Percentiles rank a stretch among this genome's conserved stretches.
These are phyloP conservation scores for Anagrus nilaparvatae DNA, from an alignment of 1,140 invertebrate genomes.

Conservation along the genomic window DNA sequence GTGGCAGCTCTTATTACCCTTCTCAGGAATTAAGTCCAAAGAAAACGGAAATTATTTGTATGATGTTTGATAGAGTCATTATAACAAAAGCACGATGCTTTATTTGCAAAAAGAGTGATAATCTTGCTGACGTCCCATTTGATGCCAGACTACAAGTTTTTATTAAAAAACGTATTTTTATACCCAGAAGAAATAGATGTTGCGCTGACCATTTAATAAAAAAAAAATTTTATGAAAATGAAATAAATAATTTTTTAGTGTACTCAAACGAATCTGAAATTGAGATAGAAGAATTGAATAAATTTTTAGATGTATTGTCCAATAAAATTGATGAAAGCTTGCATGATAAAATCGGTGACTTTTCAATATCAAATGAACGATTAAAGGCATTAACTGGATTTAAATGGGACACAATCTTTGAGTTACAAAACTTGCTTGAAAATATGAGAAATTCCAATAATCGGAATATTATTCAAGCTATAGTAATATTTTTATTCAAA, in stretches of 20 bases:
- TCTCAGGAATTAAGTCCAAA: too few species aligned
- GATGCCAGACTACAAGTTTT: conserved; percentile 10
- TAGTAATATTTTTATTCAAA: conserved; percentile 13
- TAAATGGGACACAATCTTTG: too few species aligned
- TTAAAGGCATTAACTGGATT: conserved; percentile 7
- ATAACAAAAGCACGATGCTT: too few species aligned
- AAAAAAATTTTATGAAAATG: conserved; percentile 8
- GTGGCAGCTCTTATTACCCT: too few species aligned
- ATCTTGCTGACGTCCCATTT: conserved; percentile 2
- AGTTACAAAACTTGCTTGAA: conserved; percentile 8
- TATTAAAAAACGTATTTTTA: conserved; percentile 12
- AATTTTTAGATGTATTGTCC: not conserved
- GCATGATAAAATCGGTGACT: conserved; percentile 1
- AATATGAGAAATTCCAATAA: conserved; percentile 3
- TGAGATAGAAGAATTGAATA: conserved; percentile 1
- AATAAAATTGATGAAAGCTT: not conserved
- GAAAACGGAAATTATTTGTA: too few species aligned
- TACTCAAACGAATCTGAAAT: conserved; percentile 6
- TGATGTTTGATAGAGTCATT: too few species aligned
- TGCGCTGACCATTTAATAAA: conserved; percentile 12
- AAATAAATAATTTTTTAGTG: conserved; percentile 7
- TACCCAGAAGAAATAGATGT: conserved; percentile 12
- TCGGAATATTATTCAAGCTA: too few species aligned
- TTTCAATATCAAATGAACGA: not conserved
- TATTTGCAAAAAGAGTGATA: not conserved